Evolutionary conservation across 1,140 invertebrate species (phyloP), one percentile per base, ranked within the genome.

Genomic region (Spodoptera litura): DNA sequence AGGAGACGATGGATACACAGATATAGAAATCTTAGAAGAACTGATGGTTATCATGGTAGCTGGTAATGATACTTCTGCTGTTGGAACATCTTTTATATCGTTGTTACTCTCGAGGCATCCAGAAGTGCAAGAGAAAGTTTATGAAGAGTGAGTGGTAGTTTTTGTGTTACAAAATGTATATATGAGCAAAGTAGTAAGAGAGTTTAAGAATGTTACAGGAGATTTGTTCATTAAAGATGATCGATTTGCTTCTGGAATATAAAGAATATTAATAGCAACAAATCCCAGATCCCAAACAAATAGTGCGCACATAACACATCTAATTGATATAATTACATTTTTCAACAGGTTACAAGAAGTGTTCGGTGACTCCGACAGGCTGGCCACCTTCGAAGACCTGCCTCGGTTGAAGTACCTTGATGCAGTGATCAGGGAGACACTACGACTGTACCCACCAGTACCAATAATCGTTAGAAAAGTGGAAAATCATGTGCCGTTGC

Each of bases 51-150:
- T 91, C 9, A 55, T 85, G 4, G 8, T 87, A 2, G 88, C 89
- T 13, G 88, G 87, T 4, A 85, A 85, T 13, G 89, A 90, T 15
- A 88, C 88, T 0, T 83, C 85, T 6, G 81, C 88, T 0, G 83
- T 86, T 0, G 87, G 77, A 2, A 49, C 78, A 0, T 83, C 82
- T 2, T 87, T 88, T 25, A 64, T 75, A 3, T 15, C 78, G 0
- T 20, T 85, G 6, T 55, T 91, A 80, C 62, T 91, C 9, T 74
- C 87, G 0, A 80, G 84, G 44, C 56, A 91, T 27, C 81, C 78
- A 0, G 80, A 86, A 2, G 81, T 89, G 9, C 89, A 91, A 56
- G 76, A 86, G 1, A 86, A 83, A 66, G 71, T 85, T 59, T 86
- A 87, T 62, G 12, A 82, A 38, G 89, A 91, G 89, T 91, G 78